A percentile compares a stretch with the other conserved stretches of the same genome.
Evolutionary conservation across 2,888 invertebrate genomes (phyloP).

Genomic region (Oxystoma pomonae): DNA sequence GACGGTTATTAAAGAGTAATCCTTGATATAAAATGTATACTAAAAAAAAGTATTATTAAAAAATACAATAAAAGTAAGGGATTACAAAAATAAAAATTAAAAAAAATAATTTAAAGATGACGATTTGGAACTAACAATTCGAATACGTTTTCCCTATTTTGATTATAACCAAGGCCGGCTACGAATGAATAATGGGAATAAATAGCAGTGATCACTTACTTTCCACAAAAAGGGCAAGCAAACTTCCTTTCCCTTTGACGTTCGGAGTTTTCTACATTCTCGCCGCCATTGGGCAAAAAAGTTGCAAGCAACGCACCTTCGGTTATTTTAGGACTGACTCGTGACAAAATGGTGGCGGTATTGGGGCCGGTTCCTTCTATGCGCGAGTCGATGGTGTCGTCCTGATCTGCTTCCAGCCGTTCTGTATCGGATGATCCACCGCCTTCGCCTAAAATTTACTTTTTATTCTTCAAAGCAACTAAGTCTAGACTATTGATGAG

Average conservation of each 20-base stretch:
- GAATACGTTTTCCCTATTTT: too few relatives aligned
- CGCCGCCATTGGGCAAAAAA: conserved; percentile 53
- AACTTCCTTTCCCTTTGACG: conserved; percentile 71
- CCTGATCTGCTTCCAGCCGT: conserved; percentile 52
- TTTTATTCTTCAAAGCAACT: not conserved
- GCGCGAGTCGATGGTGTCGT: conserved; percentile 70
- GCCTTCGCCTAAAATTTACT: conserved; percentile 23
- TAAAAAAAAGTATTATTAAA: too few relatives aligned
- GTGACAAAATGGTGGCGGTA: conserved; percentile 16
- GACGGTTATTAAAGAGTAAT: too few relatives aligned
- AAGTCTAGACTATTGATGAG: too few relatives aligned
- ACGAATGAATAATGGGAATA: too few relatives aligned
- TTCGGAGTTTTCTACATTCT: conserved; percentile 55
- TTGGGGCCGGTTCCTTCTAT: conserved; percentile 46
- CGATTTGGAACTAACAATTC: too few relatives aligned
- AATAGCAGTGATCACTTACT: too few relatives aligned
- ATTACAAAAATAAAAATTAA: too few relatives aligned
- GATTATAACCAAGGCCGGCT: too few relatives aligned
- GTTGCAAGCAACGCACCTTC: conserved; percentile 56
- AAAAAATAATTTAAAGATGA: too few relatives aligned
- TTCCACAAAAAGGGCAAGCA: conserved; percentile 86
- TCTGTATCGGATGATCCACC: conserved; percentile 42
- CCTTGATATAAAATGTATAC: too few relatives aligned
- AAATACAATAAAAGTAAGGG: too few relatives aligned
- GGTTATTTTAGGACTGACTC: conserved; percentile 8